phyloP scores from a whole-genome alignment of 2,888 invertebrate species.

The Beris chalybata region DNA sequence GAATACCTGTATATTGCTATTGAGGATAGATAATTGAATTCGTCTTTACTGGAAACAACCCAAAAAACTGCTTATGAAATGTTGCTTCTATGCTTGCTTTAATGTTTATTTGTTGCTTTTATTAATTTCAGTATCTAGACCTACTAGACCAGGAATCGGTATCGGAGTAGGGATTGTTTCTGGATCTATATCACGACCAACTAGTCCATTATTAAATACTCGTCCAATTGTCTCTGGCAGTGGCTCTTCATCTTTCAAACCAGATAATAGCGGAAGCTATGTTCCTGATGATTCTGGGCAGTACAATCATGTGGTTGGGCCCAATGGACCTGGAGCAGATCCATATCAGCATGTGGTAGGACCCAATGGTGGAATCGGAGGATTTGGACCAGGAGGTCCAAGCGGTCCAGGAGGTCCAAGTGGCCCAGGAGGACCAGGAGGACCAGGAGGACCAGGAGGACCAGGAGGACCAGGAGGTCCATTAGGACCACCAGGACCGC shows the following conservation, averaged over 20 bases:
- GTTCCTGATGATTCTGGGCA: constrained; percentile 35
- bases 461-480: constrained; percentile 53
- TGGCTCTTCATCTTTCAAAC: background rate
- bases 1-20: too few relatives aligned
- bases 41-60: too few relatives aligned
- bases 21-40: too few relatives aligned
- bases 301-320: constrained; percentile 35
- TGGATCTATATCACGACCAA: background rate
- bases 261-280: constrained; percentile 26
- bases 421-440: constrained; percentile 24
- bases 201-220: background rate
- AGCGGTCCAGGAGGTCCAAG: constrained; percentile 48
- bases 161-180: constrained; percentile 10
- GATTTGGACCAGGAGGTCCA: constrained; percentile 40
- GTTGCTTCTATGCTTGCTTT: too few relatives aligned
- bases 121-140: background rate
- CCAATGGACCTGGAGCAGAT: constrained; percentile 41
- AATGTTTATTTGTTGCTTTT: too few relatives aligned
- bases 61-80: too few relatives aligned
- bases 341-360: constrained; percentile 33
- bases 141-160: constrained; percentile 3
- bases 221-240: background rate
- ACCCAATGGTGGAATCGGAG: background rate
- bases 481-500: constrained; percentile 45
- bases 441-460: constrained; percentile 47